Evolutionary conservation across 2,113 vertebrate genomes (phyloP).

Genomic region (Anolis carolinensis): DNA sequence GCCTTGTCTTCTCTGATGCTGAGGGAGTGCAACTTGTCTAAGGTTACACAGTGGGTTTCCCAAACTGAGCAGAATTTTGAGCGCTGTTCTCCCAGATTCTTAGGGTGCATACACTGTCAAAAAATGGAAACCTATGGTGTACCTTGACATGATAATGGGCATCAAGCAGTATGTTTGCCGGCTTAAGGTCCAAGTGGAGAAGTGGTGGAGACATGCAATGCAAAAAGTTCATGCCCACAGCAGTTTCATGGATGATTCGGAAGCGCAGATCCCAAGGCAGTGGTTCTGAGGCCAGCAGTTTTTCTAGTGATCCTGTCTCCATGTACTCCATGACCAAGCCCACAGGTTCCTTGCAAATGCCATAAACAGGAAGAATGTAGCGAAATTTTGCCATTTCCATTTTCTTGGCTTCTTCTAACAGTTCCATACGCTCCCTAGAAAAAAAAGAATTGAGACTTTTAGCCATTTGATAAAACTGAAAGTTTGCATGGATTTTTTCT

Average conservation of each 20-base stretch:
- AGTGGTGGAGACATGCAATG: constrained; percentile 96
- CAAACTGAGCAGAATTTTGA: too few relatives aligned
- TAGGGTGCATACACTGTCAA: too few relatives aligned
- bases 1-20: too few relatives aligned
- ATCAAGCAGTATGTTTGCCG: constrained; percentile 96
- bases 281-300: constrained; percentile 86
- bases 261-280: constrained; percentile 95
- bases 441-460: neutral
- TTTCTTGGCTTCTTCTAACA: constrained; percentile 95
- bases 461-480: neutral
- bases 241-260: constrained; percentile 93
- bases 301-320: constrained; percentile 96
- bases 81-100: too few relatives aligned
- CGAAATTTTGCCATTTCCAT: constrained; percentile 98
- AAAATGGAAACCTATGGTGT: rapidly evolving
- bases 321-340: constrained; percentile 98
- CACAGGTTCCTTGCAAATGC: constrained; percentile 91
- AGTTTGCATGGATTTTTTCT: neutral
- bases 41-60: too few relatives aligned
- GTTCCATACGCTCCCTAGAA: constrained; percentile 88
- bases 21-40: too few relatives aligned
- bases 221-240: constrained; percentile 98
- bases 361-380: constrained; percentile 94
- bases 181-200: constrained; percentile 96
- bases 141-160: constrained; percentile 98